A percentile compares a stretch with the other conserved stretches of the same genome.
Conservation (phyloP, 2,797 vertebrate genomes). For the Rhinoraja longicauda region DNA sequence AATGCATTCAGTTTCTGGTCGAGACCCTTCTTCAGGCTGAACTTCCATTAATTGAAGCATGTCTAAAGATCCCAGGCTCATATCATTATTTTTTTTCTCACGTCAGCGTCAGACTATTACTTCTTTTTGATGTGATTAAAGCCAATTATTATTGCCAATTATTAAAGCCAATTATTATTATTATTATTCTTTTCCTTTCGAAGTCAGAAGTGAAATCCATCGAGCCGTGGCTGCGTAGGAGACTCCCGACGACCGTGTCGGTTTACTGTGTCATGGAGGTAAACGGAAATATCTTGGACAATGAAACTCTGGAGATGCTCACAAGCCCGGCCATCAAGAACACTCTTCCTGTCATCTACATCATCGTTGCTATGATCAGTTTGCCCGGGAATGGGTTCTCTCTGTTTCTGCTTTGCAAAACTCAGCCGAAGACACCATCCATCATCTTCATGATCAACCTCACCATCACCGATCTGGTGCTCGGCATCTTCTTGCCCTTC, state of each 20-base stretch:
- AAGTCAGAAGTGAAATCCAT: neutral
- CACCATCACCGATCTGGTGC: slow-evolving; percentile 74
- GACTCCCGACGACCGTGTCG: too few species aligned
- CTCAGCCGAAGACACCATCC: slow-evolving; percentile 73
- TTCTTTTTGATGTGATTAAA: neutral
- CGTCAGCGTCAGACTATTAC: neutral
- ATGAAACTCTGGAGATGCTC: slow-evolving; percentile 68
- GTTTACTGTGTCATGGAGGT: slow-evolving; percentile 49
- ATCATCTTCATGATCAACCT: slow-evolving; percentile 93
- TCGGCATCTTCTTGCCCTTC: slow-evolving; percentile 76
- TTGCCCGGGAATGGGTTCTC: slow-evolving; percentile 77
- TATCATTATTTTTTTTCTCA: too few species aligned
- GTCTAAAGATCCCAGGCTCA: neutral
- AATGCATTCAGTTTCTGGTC: too few species aligned
- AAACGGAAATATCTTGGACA: slow-evolving; percentile 58
- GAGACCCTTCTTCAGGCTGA: too few species aligned
- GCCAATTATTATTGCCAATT: too few species aligned
- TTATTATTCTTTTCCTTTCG: neutral
- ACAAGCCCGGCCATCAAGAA: slow-evolving; percentile 49
- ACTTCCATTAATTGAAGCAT: neutral
- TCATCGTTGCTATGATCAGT: slow-evolving; percentile 66
- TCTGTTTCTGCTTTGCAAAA: slow-evolving; percentile 70
- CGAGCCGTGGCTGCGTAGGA: too few species aligned
- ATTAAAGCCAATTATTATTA: neutral
- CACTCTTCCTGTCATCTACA: slow-evolving; percentile 66